Conservation (phyloP, 2,113 vertebrate genomes). For the mouse (Mus musculus) region DNA sequence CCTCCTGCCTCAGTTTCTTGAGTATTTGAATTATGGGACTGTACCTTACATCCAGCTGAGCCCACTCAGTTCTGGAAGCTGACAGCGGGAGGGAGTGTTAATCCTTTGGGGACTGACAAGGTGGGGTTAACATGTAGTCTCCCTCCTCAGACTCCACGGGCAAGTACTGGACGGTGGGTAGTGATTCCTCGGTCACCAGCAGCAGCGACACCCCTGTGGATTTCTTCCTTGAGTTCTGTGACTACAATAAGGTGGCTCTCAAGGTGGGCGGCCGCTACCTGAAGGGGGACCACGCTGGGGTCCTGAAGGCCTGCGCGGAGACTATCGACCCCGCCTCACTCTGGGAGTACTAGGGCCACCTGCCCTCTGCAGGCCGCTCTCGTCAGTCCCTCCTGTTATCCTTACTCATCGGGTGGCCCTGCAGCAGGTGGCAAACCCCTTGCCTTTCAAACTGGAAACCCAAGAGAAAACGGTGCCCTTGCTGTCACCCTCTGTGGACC, state of each 20-base stretch:
- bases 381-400: background rate
- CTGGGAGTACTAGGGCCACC: conserved; percentile 95
- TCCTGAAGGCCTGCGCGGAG: conserved; percentile 96
- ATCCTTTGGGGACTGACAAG: too few species aligned
- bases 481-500: background rate
- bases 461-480: conserved; percentile 74
- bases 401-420: conserved; percentile 8
- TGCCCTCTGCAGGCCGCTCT: background rate
- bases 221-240: conserved; percentile 98
- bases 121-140: background rate
- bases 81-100: background rate
- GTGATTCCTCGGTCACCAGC: conserved; percentile 95
- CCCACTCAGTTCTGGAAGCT: background rate
- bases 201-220: conserved; percentile 95
- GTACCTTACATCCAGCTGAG: background rate
- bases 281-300: conserved; percentile 97
- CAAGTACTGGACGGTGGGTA: conserved; percentile 98
- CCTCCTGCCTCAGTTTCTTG: background rate
- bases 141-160: conserved; percentile 93
- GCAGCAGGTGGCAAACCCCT: conserved; percentile 15
- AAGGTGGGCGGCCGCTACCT: conserved; percentile 96
- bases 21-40: background rate
- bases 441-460: conserved; percentile 86
- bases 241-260: conserved; percentile 98
- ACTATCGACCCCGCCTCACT: conserved; percentile 94